A percentile compares a stretch with the other conserved stretches of the same genome.
Evolutionary conservation across 1,140 invertebrate species (phyloP).

Genomic region (Saccostrea glomerata): DNA sequence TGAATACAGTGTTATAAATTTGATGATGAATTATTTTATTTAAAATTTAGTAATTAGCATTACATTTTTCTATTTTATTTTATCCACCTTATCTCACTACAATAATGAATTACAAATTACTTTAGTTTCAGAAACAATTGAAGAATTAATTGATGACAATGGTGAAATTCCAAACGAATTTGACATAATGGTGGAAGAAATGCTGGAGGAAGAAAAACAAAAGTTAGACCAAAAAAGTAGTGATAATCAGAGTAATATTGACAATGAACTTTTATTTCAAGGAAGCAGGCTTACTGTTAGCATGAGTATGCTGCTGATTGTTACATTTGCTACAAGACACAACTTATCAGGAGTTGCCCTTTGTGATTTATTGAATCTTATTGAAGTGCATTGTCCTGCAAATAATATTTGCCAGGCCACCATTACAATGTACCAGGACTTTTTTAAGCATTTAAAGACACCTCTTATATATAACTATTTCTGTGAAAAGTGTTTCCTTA

Average conservation of each 20-base stretch:
- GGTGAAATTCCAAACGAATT: neutral
- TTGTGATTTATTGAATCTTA: conserved; percentile 6
- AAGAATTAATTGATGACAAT: too few species aligned
- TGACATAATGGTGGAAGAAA: conserved; percentile 17
- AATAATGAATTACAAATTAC: too few species aligned
- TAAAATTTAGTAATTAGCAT: too few species aligned
- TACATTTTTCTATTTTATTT: too few species aligned
- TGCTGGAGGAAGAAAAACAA: neutral
- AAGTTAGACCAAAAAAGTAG: neutral
- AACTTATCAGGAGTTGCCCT: conserved; percentile 26
- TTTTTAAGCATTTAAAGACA: neutral
- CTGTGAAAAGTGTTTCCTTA: neutral
- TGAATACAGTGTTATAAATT: too few species aligned
- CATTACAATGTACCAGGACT: neutral
- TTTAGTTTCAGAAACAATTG: too few species aligned
- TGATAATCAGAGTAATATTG: neutral
- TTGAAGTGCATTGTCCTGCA: conserved; percentile 1
- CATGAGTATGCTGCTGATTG: conserved; percentile 39
- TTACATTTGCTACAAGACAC: conserved; percentile 18
- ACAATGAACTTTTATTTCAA: neutral
- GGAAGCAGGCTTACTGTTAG: conserved; percentile 30
- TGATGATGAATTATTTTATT: too few species aligned
- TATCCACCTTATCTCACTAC: too few species aligned
- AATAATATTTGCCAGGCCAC: neutral
- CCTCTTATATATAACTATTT: neutral